Evolutionary conservation across 1,140 invertebrate genomes (phyloP).

Genomic region (Oedothorax gibbosus): DNA sequence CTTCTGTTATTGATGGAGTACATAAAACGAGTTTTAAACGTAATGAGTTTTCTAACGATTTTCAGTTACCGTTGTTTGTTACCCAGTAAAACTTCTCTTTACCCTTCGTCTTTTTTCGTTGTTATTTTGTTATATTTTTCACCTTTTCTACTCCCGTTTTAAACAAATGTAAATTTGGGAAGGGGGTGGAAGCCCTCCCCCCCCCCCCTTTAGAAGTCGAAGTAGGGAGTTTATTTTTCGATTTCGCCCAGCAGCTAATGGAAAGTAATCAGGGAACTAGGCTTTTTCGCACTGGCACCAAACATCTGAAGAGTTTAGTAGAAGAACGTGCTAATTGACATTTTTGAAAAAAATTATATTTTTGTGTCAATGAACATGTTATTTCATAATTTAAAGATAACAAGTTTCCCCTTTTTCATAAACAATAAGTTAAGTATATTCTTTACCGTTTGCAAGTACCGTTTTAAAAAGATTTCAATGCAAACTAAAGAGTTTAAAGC

Average conservation of each 20-base stretch:
- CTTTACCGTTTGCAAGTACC: no score
- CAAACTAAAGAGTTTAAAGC: no score
- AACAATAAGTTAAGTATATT: no score
- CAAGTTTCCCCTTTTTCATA: no score
- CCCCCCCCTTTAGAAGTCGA: neutral
- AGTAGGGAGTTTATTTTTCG: slow-evolving; percentile 34
- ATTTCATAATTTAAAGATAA: no score
- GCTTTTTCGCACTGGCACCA: slow-evolving; percentile 5
- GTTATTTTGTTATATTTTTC: slow-evolving; percentile 4
- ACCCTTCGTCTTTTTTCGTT: slow-evolving; percentile 1
- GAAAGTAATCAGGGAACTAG: slow-evolving; percentile 51
- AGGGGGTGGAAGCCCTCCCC: neutral
- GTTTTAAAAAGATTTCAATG: no score
- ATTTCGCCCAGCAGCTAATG: slow-evolving; percentile 45
- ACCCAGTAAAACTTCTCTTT: neutral
- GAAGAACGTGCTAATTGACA: no score
- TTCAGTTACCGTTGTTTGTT: slow-evolving; percentile 44
- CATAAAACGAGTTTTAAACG: slow-evolving; percentile 59
- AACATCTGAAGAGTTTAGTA: neutral
- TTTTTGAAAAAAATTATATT: no score
- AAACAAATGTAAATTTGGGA: slow-evolving; percentile 53
- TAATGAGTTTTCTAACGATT: slow-evolving; percentile 60
- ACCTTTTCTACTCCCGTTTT: slow-evolving; percentile 6
- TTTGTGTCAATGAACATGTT: no score
- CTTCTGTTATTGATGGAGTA: slow-evolving; percentile 53